Evolutionary conservation across 2,113 vertebrate genomes (phyloP), one percentile per base, ranked within the genome.

Genomic region (Python bivittatus): DNA sequence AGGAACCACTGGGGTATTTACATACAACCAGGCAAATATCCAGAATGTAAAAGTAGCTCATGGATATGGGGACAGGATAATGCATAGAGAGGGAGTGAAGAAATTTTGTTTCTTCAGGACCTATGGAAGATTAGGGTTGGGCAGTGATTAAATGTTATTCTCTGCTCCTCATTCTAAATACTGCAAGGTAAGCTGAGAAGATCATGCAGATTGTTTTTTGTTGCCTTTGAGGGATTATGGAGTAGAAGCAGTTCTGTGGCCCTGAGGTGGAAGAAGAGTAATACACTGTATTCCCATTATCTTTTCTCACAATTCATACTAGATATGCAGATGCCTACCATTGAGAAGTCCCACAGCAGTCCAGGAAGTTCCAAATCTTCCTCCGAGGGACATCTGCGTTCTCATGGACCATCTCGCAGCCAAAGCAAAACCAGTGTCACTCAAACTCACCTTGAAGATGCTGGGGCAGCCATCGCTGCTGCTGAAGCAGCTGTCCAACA

Each of bases 401-500:
- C 99, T 86, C 99, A 99, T 0, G 99, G 99, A 94, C 99, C 99
- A 0, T 99, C 99, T 0, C 98, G 99, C 95, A 99, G 99, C 97
- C 99, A 99, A 98, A 99, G 99, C 98, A 99, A 99, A 98, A 99
- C 98, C 97, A 99, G 99, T 1, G 99, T 99, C 97, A 99, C 99
- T 93, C 99, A 99, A 97, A 98, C 98, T 54, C 99, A 99, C 97
- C 98, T 99, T 15, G 99, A 99, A 97, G 99, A 99, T 0, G 99
- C 99, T 91, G 99, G 99, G 94, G 99, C 98, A 94, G 99, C 99
- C 96, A 99, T 99, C 94, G 99, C 99, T 25, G 99, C 99, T 48
- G 99, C 99, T 0, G 99, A 99, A 98, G 99, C 99, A 88, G 99
- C 99, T 38, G 99, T 99, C 93, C 99, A 99, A 91, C 99, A 99